Base-by-base conservation (phyloP, 2,888 invertebrate species). In the Drosophila nr. medialis region DNA sequence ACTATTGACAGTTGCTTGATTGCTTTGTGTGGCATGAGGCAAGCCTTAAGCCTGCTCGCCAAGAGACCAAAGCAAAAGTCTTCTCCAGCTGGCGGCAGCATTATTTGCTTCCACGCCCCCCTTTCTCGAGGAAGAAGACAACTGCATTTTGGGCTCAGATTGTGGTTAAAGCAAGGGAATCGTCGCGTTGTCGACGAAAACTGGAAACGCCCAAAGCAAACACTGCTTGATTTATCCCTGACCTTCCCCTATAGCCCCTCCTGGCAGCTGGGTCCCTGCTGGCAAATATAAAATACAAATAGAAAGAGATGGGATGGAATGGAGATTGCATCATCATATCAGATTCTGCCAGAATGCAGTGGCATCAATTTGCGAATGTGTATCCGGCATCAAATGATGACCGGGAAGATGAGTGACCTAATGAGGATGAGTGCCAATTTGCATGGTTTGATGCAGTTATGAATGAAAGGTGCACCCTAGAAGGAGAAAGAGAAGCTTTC, bases 1-100 rank as follows among this genome's bases (percentile, higher is more conserved):
- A 56, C 75, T 68, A 83, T 86, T 84, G 84, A 84, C 87, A 84
- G 89, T 82, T 71, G 72, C 75, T 75, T 80, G 86, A 89, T 81
- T 86, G 74, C 66, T 64, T 81, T 81, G 76, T 80, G 81, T 86
- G 80, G 81, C 83, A 78, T 78, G 83, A 59, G 65, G 80, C 81
- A 75, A 76, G 48, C 76, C 62, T 72, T 54, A 51, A 65, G 64
- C 56, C 56, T 18, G 34, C 29, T 49, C 51, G n/a, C 21, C n/a
- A 24, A 18, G 36, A 58, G 24, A 45, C 45, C 24, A 38, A 38
- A 24, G 56, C 58, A 29, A 38, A 45, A 58, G 40, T 27, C 55
- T 49, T 30, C 42, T 63, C 42, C 15, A 21, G 27, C 68, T 58
- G 29, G 32, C 45, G 63, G 75, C 72, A 42, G 58, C 51, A 65